Evolutionary conservation across 1,140 invertebrate genomes (phyloP), one percentile per base, ranked within the genome.

Genomic region (Pollicipes pollicipes): DNA sequence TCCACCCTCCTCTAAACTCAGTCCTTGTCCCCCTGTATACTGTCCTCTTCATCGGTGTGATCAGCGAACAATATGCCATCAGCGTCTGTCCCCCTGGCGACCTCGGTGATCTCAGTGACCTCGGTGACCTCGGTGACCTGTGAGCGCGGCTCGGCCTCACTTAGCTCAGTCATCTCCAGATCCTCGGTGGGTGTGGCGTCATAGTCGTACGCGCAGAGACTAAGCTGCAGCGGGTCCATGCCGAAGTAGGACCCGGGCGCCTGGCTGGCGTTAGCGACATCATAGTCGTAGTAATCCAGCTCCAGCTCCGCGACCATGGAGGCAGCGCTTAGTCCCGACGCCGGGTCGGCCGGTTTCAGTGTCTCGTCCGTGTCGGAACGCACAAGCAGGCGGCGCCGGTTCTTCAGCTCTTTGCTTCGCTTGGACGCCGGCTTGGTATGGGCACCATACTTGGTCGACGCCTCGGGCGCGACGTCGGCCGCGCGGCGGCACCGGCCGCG

Each of bases 211-310:
- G 45, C 45, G 45, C 6, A 58, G 13, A 58, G 21, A 24, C 45
- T 58, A 2, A 91, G 80, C 77, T 90, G 90, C 0, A 89, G 88
- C 1, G 90, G 90, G 79, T 92, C 90, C 88, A 92, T 91, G 4
- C 89, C 89, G 70, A 90, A 79, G 75, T 89, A 89, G 0, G 86
- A 88, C 28, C 90, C 90, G 2, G 90, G 90, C n/a, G 86, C 88
- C 4, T 88, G 87, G 68, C 87, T 87, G 70, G 88, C 84, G 78
- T 84, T 84, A 72, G 86, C 88, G 68, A 88, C 86, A 79, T 92
- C 89, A 75, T 93, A 93, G 78, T 93, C 90, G 76, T 93, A 93
- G 76, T 93, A 93, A 77, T 93, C 90, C 63, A 92, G 81, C 78
- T 93, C 90, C 70, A 91, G 81, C 76, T 92, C 90, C 6, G 84